Evolutionary conservation across 2,797 vertebrate species (phyloP).

Genomic region (Acrossocheilus wenchowensis): DNA sequence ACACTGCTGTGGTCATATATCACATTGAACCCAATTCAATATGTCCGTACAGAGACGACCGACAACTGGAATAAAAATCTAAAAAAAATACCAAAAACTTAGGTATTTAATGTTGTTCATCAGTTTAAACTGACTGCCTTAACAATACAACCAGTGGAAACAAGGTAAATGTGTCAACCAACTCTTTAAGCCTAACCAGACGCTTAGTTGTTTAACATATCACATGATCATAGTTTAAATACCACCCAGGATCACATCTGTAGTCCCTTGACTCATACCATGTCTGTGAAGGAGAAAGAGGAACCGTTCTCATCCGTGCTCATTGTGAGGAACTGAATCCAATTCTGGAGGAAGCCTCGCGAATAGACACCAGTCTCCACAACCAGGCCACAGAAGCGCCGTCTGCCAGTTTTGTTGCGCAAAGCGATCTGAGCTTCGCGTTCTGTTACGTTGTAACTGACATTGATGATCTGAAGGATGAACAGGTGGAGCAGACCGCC

Average conservation of each 20-base stretch:
- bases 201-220: not conserved
- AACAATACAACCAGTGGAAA: not conserved
- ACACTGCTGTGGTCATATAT: not conserved
- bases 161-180: not conserved
- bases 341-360: conserved; percentile 86
- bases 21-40: not conserved
- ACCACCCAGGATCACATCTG: not conserved
- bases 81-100: not conserved
- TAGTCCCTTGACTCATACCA: conserved; percentile 41
- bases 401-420: conserved; percentile 83
- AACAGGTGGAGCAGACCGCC: conserved; percentile 90
- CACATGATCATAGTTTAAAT: not conserved
- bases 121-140: not conserved
- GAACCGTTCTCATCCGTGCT: conserved; percentile 27
- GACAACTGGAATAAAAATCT: not conserved
- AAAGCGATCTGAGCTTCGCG: conserved; percentile 89
- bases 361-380: conserved; percentile 89
- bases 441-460: conserved; percentile 95
- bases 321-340: conserved; percentile 90
- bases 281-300: conserved; percentile 59
- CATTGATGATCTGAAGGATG: conserved; percentile 90
- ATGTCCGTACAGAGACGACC: not conserved
- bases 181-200: not conserved
- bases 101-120: not conserved
- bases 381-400: conserved; percentile 85